phyloP scores from a whole-genome alignment of 2,797 vertebrate species.

The Etheostoma nigrum region DNA sequence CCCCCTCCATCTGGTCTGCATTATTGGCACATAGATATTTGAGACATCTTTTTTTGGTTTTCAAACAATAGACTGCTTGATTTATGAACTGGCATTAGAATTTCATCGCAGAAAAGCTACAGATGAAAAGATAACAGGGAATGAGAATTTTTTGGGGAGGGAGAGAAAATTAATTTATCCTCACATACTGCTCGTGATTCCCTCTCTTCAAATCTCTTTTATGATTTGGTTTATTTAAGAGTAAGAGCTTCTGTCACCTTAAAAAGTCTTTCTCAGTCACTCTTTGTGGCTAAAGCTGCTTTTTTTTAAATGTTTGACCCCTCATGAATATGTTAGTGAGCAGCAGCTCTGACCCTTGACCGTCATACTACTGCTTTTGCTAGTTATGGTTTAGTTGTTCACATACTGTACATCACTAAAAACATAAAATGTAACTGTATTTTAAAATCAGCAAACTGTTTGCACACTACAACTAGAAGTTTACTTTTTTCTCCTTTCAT shows the following conservation, averaged over 20 bases:
- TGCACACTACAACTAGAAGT: not conserved
- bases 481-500: not conserved
- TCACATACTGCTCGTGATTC: constrained; percentile 47
- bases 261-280: constrained; percentile 1
- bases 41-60: constrained; percentile 88
- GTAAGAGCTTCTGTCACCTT: constrained; percentile 24
- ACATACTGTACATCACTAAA: not conserved
- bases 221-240: constrained; percentile 5
- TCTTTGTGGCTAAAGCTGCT: not conserved
- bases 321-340: constrained; percentile 21
- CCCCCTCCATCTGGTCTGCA: constrained; percentile 85
- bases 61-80: constrained; percentile 90
- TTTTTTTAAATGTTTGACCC: constrained; percentile 15
- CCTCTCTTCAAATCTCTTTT: not conserved
- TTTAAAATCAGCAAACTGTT: no score
- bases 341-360: constrained; percentile 18
- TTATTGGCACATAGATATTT: constrained; percentile 89
- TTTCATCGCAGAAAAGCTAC: constrained; percentile 85
- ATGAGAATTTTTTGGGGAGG: constrained; percentile 73
- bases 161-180: constrained; percentile 67
- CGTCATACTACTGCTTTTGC: constrained; percentile 22
- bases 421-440: not conserved
- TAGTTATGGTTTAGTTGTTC: constrained; percentile 15
- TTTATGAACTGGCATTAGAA: constrained; percentile 90
- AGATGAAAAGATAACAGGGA: constrained; percentile 85